phyloP scores from a whole-genome alignment of 2,888 invertebrate species.

The Drosophila helvetica region DNA sequence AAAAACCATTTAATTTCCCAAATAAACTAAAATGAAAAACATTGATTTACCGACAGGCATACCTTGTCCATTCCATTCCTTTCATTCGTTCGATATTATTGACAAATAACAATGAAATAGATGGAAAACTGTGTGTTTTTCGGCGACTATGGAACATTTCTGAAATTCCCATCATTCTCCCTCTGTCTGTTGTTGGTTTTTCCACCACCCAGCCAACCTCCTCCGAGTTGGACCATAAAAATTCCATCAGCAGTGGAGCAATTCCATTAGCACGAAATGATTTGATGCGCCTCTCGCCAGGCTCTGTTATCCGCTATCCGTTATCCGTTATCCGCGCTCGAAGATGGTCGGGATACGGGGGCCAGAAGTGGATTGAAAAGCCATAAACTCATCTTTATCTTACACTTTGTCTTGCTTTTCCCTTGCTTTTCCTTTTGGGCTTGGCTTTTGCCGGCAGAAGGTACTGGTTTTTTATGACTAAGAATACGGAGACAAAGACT shows the following conservation, averaged over 20 bases:
- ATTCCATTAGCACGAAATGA: conserved; percentile 81
- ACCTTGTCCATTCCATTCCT: not conserved
- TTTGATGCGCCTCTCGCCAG: conserved; percentile 65
- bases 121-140: conserved; percentile 7
- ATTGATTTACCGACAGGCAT: conserved; percentile 12
- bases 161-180: conserved; percentile 26
- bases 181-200: conserved; percentile 10
- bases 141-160: conserved; percentile 15
- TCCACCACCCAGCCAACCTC: not conserved
- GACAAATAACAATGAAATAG: conserved; percentile 46
- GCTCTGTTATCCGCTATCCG: conserved; percentile 33
- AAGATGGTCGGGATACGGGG: conserved; percentile 23
- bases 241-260: conserved; percentile 76
- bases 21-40: conserved; percentile 47
- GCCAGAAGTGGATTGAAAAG: conserved; percentile 68
- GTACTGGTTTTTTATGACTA: conserved; percentile 7
- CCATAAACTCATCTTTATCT: conserved; percentile 61
- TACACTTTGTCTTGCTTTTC: not conserved
- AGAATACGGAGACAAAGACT: not conserved
- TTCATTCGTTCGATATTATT: conserved; percentile 47
- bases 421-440: not conserved
- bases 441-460: conserved; percentile 13
- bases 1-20: conserved; percentile 53
- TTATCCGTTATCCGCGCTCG: no score
- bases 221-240: conserved; percentile 50